These are phyloP conservation scores for Drepana falcataria DNA, from an alignment of 2,888 invertebrate genomes.

Conservation along the genomic window DNA sequence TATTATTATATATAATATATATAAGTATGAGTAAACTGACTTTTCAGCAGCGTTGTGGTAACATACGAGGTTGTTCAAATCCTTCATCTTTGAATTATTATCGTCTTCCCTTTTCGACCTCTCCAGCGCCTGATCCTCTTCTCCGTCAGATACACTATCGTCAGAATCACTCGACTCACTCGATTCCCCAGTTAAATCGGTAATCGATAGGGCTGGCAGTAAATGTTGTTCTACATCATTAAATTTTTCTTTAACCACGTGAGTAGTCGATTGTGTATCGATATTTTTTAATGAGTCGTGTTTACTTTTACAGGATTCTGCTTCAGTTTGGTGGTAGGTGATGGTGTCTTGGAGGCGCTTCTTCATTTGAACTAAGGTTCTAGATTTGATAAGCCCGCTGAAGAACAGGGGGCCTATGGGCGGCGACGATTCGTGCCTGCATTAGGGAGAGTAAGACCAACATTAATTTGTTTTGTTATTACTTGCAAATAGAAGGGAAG, in stretches of 20 bases:
- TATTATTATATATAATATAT: too few relatives aligned
- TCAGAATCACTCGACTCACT: conserved; percentile 31
- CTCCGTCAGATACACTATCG: conserved; percentile 20
- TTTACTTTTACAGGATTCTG: conserved; percentile 25
- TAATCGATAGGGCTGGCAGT: conserved; percentile 41
- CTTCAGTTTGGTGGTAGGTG: conserved; percentile 44
- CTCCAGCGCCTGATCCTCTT: conserved; percentile 11
- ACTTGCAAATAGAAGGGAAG: too few relatives aligned
- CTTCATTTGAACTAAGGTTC: conserved; percentile 49
- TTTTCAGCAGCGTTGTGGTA: conserved; percentile 56
- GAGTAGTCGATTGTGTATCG: conserved; percentile 14
- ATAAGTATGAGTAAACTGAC: conserved; percentile 32
- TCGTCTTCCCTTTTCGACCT: conserved; percentile 13
- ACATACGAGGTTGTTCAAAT: conserved; percentile 30
- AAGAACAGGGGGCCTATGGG: conserved; percentile 66
- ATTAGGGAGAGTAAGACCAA: neutral
- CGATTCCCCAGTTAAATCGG: conserved; percentile 42
- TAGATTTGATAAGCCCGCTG: conserved; percentile 62
- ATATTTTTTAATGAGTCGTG: conserved; percentile 7
- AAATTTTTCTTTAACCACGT: conserved; percentile 10
- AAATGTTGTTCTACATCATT: conserved; percentile 23
- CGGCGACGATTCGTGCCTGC: conserved; percentile 33
- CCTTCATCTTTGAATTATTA: conserved; percentile 18
- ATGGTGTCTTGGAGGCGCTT: conserved; percentile 49
- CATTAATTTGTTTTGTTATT: neutral